Evolutionary conservation across 2,888 invertebrate genomes (phyloP), one percentile per base, ranked within the genome.

Genomic region (Xanthia icteritia): DNA sequence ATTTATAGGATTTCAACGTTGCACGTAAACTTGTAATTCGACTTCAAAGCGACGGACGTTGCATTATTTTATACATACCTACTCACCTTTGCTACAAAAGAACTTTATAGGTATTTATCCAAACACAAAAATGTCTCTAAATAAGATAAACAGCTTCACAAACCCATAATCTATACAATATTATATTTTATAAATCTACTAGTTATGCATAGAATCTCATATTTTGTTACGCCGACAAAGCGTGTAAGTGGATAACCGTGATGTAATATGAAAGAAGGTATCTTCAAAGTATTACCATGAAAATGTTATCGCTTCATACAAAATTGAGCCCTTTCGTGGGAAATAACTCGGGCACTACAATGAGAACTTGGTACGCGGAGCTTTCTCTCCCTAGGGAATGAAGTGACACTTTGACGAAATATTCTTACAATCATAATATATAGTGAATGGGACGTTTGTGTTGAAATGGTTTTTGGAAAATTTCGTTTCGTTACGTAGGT

Each of bases 241-340:
- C 88, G 83, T 81, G 83, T 89, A 89, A 88, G 86, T 86, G 88
- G 86, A 84, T 85, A 83, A 76, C 69, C 23, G 71, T 77, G 79
- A 82, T 77, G 77, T 90, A 87, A 92, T 90, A 92, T 89, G 86
- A 91, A 91, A 91, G 89, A 89, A 91, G 89, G 88, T 91, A 91
- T 91, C 90, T 89, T 86, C 86, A 85, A 90, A 90, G 91, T 91
- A 93, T 94, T 92, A 93, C 92, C 92, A 91, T 92, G 92, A 93
- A 93, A 94, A 93, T 92, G 92, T 92, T 93, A 92, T 92, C 91
- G 91, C 86, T 90, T 92, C 91, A 91, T 89, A 89, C 91, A 90
- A 92, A 93, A 93, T 93, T 91, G 93, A 92, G 92, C 90, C 91
- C 90, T 92, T 93, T 92, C 90, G 89, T 87, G 73, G 90, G 88